Evolutionary conservation across 37 sponge, comb jelly and placozoan species (phyloP).

Genomic region (Spongilla lacustris): DNA sequence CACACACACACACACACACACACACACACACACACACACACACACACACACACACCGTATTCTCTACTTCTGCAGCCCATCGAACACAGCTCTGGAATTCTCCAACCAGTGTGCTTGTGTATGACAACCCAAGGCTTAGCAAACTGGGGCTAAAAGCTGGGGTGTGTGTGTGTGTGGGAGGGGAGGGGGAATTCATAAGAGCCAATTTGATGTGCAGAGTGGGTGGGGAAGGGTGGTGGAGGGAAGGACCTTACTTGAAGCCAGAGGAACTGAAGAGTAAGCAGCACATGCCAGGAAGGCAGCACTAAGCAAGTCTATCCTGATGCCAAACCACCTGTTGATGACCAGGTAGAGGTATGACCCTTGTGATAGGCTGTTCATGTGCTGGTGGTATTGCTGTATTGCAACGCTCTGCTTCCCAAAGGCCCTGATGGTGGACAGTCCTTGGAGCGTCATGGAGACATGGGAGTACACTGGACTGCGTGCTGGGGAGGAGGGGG

Average conservation of each 20-base stretch:
- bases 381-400: conserved; percentile 47
- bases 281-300: conserved; percentile 55
- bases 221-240: no score
- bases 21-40: no score
- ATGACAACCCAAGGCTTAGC: conserved; percentile 70
- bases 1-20: no score
- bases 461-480: conserved; percentile 90
- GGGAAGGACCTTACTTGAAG: conserved; percentile 43
- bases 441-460: conserved; percentile 77
- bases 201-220: no score
- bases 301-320: conserved; percentile 63
- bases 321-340: conserved; percentile 74
- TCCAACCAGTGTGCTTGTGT: conserved; percentile 67
- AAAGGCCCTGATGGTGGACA: conserved; percentile 75
- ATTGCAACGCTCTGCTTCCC: conserved; percentile 10
- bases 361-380: conserved; percentile 60
- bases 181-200: no score
- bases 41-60: conserved; percentile 36
- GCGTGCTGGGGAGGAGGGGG: conserved; percentile 48
- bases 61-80: conserved; percentile 83
- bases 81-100: conserved; percentile 79
- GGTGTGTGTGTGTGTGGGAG: not conserved
- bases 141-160: conserved; percentile 43
- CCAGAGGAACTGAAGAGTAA: conserved; percentile 51
- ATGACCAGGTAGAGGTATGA: conserved; percentile 63